Conservation (phyloP, 2,888 invertebrate genomes). For the Rhagium mordax region DNA sequence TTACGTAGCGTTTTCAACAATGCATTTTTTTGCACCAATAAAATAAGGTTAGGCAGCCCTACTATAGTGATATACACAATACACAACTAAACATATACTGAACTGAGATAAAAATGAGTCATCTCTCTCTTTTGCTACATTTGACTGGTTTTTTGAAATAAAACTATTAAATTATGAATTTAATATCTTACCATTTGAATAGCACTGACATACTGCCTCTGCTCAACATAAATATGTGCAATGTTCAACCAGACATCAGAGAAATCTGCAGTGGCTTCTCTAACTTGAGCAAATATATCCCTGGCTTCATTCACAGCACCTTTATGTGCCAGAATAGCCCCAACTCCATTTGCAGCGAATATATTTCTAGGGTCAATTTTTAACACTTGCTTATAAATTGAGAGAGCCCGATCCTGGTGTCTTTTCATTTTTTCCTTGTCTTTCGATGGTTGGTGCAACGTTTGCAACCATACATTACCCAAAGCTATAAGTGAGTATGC, state of each 20-base stretch:
- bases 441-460: constrained; percentile 92
- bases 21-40: no score
- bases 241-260: constrained; percentile 99
- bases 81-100: no score
- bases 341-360: constrained; percentile 99
- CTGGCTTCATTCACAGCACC: constrained; percentile 95
- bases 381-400: constrained; percentile 93
- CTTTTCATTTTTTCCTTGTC: constrained; percentile 96
- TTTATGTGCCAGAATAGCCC: constrained; percentile 94
- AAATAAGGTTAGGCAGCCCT: no score
- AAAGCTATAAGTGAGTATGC: constrained; percentile 97
- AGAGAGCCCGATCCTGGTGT: constrained; percentile 94
- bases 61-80: no score
- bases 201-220: constrained; percentile 97
- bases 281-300: constrained; percentile 98
- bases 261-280: constrained; percentile 99
- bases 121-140: no score
- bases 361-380: constrained; percentile 95
- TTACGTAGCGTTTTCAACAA: no score
- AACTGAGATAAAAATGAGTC: no score
- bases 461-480: constrained; percentile 99
- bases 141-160: background rate
- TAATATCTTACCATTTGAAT: constrained; percentile 92
- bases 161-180: background rate
- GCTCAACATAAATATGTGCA: constrained; percentile 98